Evolutionary conservation across 2,797 vertebrate genomes (phyloP).

Genomic region (Parauchenoglanis punctatus): DNA sequence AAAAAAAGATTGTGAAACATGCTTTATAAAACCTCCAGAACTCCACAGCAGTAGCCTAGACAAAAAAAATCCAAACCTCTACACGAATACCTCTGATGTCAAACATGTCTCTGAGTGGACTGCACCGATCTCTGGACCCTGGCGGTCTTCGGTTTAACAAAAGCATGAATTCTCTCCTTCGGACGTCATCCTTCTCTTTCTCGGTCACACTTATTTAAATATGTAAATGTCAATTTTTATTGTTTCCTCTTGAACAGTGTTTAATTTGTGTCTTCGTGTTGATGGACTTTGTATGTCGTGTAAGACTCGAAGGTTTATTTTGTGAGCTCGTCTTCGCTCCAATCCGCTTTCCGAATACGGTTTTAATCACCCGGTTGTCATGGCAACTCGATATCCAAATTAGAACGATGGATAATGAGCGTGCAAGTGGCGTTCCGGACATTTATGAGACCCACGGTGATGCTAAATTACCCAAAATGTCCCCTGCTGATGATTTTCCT

Average conservation of each 20-base stretch:
- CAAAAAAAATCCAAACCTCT: constrained; percentile 11
- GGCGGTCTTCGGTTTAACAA: constrained; percentile 36
- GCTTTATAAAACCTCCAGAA: constrained; percentile 7
- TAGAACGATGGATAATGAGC: constrained; percentile 10
- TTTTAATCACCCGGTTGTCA: constrained; percentile 40
- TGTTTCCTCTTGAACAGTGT: neutral
- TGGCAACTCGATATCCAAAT: constrained; percentile 48
- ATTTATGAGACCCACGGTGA: neutral
- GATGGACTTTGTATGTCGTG: constrained; percentile 32
- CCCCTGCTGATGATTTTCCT: neutral
- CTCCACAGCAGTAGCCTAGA: constrained; percentile 37
- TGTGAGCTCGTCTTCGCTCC: neutral
- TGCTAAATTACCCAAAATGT: neutral
- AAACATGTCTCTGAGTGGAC: constrained; percentile 41
- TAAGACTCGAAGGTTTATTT: constrained; percentile 9
- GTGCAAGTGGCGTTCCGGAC: neutral
- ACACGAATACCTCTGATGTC: constrained; percentile 63
- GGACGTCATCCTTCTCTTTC: constrained; percentile 41
- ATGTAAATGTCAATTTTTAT: constrained; percentile 20
- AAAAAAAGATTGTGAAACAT: neutral
- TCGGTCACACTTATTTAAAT: constrained; percentile 19
- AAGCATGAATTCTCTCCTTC: constrained; percentile 42
- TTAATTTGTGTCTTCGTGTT: neutral
- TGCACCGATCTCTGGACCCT: constrained; percentile 26
- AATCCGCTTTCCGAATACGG: constrained; percentile 5